These are phyloP conservation scores for Lasioglossum calceatum DNA, from an alignment of 2,888 invertebrate genomes.

Conservation along the genomic window DNA sequence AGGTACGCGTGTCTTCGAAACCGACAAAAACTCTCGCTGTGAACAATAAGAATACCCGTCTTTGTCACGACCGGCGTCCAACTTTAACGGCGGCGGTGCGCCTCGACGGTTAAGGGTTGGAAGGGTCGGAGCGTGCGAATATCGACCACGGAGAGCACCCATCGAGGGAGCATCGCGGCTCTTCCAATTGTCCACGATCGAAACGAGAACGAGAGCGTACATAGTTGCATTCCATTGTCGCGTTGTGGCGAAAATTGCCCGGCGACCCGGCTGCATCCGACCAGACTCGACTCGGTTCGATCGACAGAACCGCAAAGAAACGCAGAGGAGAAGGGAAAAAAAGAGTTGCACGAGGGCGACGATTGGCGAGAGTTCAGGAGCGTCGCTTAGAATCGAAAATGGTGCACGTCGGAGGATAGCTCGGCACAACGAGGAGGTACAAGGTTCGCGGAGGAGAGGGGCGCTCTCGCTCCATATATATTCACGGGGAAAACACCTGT, in stretches of 20 bases:
- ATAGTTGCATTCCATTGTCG: background rate
- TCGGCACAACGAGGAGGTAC: slow-evolving; percentile 37
- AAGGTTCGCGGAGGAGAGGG: slow-evolving; percentile 29
- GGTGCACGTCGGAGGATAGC: slow-evolving; percentile 39
- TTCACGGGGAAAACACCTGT: slow-evolving; percentile 74
- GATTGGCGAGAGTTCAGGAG: background rate
- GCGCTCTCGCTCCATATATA: slow-evolving; percentile 61
- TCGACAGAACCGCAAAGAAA: background rate
- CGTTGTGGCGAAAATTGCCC: background rate
- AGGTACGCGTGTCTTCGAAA: background rate
- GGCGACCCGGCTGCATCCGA: too few relatives aligned
- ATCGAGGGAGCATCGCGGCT: background rate
- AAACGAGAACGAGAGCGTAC: background rate
- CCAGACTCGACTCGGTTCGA: background rate
- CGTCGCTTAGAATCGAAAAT: slow-evolving; percentile 37
- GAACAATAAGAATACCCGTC: background rate
- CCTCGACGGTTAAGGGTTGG: background rate
- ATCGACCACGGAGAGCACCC: background rate
- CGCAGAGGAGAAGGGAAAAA: background rate
- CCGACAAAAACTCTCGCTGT: background rate
- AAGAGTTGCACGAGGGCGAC: background rate
- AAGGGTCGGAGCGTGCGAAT: background rate
- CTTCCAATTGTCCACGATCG: background rate
- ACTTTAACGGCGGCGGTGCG: background rate
- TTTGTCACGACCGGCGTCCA: background rate